A percentile compares a stretch with the other conserved stretches of the same genome.
phyloP scores from a whole-genome alignment of 2,113 vertebrate species.

The Anhinga anhinga region DNA sequence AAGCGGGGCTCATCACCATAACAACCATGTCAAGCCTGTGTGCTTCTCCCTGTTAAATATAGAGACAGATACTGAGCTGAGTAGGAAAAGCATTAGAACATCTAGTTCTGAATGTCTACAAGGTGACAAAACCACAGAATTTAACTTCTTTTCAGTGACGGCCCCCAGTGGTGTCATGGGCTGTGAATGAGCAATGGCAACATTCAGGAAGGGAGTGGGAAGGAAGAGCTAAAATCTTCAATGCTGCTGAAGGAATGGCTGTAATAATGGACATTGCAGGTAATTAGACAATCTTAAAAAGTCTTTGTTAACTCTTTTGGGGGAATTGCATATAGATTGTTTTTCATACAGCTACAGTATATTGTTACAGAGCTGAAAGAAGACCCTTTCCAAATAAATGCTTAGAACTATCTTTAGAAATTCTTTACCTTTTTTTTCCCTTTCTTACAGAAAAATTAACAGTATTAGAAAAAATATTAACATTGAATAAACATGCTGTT shows the following conservation, averaged over 20 bases:
- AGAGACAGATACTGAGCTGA: neutral
- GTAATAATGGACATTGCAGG: neutral
- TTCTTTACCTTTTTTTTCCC: neutral
- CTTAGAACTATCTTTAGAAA: neutral
- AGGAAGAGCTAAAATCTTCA: neutral
- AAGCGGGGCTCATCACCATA: neutral
- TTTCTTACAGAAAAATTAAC: neutral
- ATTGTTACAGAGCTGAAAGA: neutral
- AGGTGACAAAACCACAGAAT: neutral
- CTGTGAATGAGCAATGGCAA: constrained; percentile 18
- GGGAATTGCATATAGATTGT: neutral
- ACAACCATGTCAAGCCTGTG: neutral
- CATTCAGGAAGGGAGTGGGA: neutral
- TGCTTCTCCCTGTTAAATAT: neutral
- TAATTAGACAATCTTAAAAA: neutral
- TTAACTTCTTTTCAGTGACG: neutral
- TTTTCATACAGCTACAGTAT: neutral
- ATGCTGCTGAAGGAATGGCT: neutral
- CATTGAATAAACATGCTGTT: neutral
- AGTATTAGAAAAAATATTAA: neutral
- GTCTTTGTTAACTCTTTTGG: neutral
- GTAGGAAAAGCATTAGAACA: neutral
- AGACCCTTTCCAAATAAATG: neutral
- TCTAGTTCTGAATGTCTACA: neutral
- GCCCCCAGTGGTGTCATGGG: neutral